phyloP scores from a whole-genome alignment of 1,140 invertebrate genomes.

The Zaprionus kolodkinae region DNA sequence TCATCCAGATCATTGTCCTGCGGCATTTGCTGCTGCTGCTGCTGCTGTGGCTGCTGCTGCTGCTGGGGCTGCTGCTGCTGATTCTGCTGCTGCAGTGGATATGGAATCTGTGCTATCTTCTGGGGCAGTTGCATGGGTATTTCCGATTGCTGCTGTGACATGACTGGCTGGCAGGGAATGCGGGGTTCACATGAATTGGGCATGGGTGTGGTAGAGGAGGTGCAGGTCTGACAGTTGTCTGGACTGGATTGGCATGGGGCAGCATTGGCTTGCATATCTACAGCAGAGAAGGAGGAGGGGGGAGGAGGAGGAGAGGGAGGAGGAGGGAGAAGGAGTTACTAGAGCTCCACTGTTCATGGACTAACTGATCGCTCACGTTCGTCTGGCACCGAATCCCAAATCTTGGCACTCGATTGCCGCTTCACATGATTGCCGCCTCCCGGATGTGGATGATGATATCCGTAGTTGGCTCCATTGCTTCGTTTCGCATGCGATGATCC shows the following conservation, averaged over 20 bases:
- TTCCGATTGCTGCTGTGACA: background rate
- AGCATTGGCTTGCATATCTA: background rate
- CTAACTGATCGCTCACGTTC: background rate
- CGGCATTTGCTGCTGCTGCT: conserved; percentile 2
- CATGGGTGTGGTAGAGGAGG: background rate
- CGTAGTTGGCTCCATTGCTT: background rate
- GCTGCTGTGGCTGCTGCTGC: conserved; percentile 18
- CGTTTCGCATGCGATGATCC: background rate
- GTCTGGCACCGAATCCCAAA: background rate
- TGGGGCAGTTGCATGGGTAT: conserved; percentile 1
- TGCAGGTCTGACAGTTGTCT: background rate
- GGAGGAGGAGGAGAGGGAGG: too few species aligned
- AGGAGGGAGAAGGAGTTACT: background rate
- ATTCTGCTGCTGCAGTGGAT: conserved; percentile 1
- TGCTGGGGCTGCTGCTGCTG: background rate
- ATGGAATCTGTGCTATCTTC: background rate
- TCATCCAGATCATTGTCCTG: conserved; percentile 42
- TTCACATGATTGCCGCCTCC: conserved; percentile 16
- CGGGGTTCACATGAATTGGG: background rate
- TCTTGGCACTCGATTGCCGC: background rate
- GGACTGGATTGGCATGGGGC: background rate
- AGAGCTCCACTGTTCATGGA: too few species aligned
- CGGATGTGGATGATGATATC: background rate
- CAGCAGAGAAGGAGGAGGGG: background rate
- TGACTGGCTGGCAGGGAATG: too few species aligned